Percentiles rank a stretch among this genome's conserved stretches.
Conservation (phyloP, 2,797 vertebrate species). For the Pitangus sulphuratus region DNA sequence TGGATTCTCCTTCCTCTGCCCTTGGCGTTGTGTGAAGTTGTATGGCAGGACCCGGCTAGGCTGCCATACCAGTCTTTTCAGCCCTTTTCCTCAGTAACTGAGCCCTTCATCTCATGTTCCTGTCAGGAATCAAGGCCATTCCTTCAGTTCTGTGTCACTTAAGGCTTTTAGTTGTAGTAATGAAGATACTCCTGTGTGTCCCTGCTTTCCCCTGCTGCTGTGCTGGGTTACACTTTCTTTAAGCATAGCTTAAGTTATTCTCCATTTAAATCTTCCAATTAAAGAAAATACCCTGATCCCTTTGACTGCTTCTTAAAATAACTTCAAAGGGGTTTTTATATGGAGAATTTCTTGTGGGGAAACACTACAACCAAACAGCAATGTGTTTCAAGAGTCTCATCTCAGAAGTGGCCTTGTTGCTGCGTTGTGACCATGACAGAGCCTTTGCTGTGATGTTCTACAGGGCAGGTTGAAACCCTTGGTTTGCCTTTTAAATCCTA, state of each 20-base stretch:
- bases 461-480: too few relatives aligned
- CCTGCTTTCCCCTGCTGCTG: neutral
- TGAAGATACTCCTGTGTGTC: neutral
- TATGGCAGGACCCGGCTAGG: neutral
- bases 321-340: neutral
- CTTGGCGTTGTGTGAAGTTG: neutral
- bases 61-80: neutral
- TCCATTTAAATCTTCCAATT: neutral
- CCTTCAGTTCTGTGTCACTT: neutral
- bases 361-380: neutral
- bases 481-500: too few relatives aligned
- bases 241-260: neutral
- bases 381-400: neutral
- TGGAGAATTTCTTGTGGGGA: neutral
- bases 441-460: too few relatives aligned
- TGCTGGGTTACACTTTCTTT: neutral
- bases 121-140: neutral
- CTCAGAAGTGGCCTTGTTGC: neutral
- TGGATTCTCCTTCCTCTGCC: neutral
- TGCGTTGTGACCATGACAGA: neutral
- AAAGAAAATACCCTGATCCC: neutral
- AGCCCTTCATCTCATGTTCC: neutral
- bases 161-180: neutral
- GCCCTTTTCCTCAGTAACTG: neutral
- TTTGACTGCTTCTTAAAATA: neutral